Conservation (phyloP, 2,888 invertebrate genomes). For the Hybos culiciformis region DNA sequence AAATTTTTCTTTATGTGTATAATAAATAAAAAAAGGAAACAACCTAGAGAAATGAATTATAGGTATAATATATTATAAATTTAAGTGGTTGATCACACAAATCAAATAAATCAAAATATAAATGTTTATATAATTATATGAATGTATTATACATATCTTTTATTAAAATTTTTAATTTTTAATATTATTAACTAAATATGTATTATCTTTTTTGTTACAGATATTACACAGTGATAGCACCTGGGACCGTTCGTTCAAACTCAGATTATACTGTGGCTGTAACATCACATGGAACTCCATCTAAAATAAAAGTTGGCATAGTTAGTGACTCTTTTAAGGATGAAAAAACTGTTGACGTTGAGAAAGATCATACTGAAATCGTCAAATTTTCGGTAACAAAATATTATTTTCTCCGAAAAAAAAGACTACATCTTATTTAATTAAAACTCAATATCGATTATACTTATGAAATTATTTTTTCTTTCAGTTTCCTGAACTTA, state of each 20-base stretch:
- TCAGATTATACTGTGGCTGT: constrained; percentile 71
- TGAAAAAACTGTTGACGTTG: constrained; percentile 53
- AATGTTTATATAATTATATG: too few species aligned
- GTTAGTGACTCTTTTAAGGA: constrained; percentile 57
- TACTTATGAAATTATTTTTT: neutral
- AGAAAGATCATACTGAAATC: constrained; percentile 55
- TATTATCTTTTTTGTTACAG: constrained; percentile 16
- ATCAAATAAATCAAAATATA: too few species aligned
- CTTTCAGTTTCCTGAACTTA: constrained; percentile 18
- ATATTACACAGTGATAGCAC: constrained; percentile 63
- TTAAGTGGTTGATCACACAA: too few species aligned
- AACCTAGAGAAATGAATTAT: too few species aligned
- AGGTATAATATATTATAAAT: too few species aligned
- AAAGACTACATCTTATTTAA: neutral
- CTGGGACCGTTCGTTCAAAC: constrained; percentile 65
- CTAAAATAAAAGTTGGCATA: constrained; percentile 56
- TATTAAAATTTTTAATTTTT: too few species aligned
- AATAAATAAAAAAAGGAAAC: too few species aligned
- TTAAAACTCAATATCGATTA: too few species aligned
- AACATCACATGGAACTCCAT: constrained; percentile 42
- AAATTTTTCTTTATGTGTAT: too few species aligned
- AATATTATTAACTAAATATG: too few species aligned
- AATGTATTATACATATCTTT: too few species aligned
- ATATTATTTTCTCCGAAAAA: neutral
- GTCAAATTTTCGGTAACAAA: constrained; percentile 52